phyloP scores from a whole-genome alignment of 2,888 invertebrate species.

The Ormyrus nitidulus region DNA sequence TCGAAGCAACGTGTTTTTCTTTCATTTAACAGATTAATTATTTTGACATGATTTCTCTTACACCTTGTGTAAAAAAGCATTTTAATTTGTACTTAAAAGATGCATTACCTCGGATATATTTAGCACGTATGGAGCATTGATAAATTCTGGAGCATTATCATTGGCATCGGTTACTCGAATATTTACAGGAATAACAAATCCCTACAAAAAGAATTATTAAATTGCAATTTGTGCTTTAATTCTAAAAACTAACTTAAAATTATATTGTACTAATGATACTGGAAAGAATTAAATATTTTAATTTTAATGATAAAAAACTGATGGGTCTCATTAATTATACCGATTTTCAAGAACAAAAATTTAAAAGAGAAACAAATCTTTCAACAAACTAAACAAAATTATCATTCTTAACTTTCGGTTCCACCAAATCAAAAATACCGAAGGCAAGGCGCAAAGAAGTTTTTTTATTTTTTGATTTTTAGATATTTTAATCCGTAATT shows the following conservation, averaged over 20 bases:
- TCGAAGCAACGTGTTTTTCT: too few relatives aligned
- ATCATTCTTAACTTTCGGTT: too few relatives aligned
- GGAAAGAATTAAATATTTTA: neutral
- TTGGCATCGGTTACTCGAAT: constrained; percentile 93
- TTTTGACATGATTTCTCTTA: neutral
- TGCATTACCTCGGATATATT: constrained; percentile 87
- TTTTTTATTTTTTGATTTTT: too few relatives aligned
- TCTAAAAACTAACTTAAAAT: neutral
- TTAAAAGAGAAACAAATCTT: too few relatives aligned
- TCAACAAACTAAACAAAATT: too few relatives aligned
- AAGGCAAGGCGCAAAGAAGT: too few relatives aligned
- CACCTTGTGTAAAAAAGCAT: constrained; percentile 7
- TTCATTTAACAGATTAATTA: neutral
- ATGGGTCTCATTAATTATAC: too few relatives aligned
- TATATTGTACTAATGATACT: neutral
- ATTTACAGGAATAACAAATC: constrained; percentile 88
- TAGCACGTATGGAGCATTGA: constrained; percentile 87
- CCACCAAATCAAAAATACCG: too few relatives aligned
- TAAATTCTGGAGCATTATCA: constrained; percentile 91
- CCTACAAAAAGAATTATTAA: constrained; percentile 74
- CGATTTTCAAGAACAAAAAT: too few relatives aligned
- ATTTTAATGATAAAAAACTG: too few relatives aligned
- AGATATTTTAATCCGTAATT: too few relatives aligned
- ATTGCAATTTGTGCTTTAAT: neutral
- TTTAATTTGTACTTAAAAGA: neutral